Conservation (phyloP, 2,888 invertebrate genomes). For the Ferrisia virgata region DNA sequence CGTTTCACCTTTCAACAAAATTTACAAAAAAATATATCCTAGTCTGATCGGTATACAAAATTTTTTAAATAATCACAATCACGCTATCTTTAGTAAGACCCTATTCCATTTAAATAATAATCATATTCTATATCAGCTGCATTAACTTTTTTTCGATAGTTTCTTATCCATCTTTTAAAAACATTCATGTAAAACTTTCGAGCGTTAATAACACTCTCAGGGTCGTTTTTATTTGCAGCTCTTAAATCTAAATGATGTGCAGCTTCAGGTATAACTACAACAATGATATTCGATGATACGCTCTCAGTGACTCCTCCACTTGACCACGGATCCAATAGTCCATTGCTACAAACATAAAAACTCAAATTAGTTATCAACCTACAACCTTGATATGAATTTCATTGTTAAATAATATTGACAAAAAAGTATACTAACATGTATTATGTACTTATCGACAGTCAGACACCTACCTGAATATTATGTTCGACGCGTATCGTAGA, state of each 20-base stretch:
- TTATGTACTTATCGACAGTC: too few species aligned
- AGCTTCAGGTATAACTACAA: slow-evolving; percentile 74
- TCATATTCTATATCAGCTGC: not conserved
- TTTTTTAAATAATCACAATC: not conserved
- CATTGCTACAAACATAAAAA: slow-evolving; percentile 63
- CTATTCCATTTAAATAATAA: not conserved
- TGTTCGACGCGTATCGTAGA: slow-evolving; percentile 62
- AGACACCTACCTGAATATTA: slow-evolving; percentile 57
- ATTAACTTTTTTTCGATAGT: slow-evolving; percentile 45
- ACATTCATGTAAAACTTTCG: slow-evolving; percentile 62
- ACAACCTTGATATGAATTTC: too few species aligned
- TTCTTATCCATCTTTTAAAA: slow-evolving; percentile 62
- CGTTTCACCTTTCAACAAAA: too few species aligned
- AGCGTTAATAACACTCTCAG: slow-evolving; percentile 63
- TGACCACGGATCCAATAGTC: slow-evolving; percentile 82
- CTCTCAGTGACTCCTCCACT: slow-evolving; percentile 75
- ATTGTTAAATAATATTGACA: too few species aligned
- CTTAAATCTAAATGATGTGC: slow-evolving; percentile 86
- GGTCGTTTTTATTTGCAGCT: slow-evolving; percentile 63
- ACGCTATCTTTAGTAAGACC: not conserved
- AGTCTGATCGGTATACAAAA: too few species aligned
- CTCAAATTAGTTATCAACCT: too few species aligned
- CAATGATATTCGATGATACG: slow-evolving; percentile 63
- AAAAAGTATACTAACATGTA: too few species aligned
- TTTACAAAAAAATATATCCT: too few species aligned